These are phyloP conservation scores for Solea solea DNA, from an alignment of 2,113 vertebrate genomes.

Conservation along the genomic window DNA sequence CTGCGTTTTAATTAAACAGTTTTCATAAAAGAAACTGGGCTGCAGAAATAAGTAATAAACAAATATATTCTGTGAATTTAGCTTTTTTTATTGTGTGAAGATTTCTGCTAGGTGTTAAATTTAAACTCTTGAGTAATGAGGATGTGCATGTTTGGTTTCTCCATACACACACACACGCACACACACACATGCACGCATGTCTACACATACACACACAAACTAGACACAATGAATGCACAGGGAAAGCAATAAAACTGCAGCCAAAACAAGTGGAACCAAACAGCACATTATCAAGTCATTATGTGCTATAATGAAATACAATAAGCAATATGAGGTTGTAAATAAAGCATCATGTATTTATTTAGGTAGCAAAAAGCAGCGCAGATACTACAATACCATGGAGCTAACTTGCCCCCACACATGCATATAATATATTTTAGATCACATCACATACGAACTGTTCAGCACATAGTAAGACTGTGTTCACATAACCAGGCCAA, in stretches of 20 bases:
- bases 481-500: no score
- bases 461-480: no score
- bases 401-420: conserved; percentile 9
- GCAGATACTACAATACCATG: conserved; percentile 39
- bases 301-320: conserved; percentile 72
- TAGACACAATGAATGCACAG: conserved; percentile 21
- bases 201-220: background rate
- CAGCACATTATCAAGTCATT: conserved; percentile 71
- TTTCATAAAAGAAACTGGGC: background rate
- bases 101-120: no score
- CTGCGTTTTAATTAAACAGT: background rate
- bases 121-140: background rate
- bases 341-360: conserved; percentile 66
- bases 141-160: background rate
- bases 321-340: conserved; percentile 58
- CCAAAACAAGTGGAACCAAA: conserved; percentile 60
- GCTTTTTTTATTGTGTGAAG: no score
- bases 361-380: conserved; percentile 51
- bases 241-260: conserved; percentile 64
- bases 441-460: background rate
- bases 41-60: background rate
- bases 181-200: background rate
- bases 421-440: background rate
- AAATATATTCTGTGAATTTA: background rate
- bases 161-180: background rate